Base-by-base conservation (phyloP, 2,797 vertebrate genomes). In the Pteronotus mesoamericanus region DNA sequence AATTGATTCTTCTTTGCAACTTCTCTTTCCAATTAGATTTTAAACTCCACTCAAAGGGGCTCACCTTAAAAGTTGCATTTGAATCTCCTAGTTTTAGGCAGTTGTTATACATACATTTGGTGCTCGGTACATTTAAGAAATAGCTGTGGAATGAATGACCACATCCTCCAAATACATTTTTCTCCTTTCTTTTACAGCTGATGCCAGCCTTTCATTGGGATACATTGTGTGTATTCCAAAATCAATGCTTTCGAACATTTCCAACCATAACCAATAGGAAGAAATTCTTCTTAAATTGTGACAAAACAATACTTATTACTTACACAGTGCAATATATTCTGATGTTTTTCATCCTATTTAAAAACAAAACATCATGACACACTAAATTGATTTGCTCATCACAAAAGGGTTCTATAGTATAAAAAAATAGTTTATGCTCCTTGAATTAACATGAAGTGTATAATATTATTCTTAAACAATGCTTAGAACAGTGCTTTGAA, bases 51-150 rank as follows among this genome's bases (percentile, higher is more conserved):
- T 5, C 39, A 83, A 78, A 94, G 18, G 37, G 24, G 18, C 16
- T 61, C 44, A 64, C 9, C 15, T 77, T 88, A 86, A 66, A 71
- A 22, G 59, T 46, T 18, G 24, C 21, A 29, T 88, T 94, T 86
- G 22, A 46, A 80, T 89, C 66, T 69, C 72, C 46, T 78, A 74
- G 32, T 90, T 93, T 90, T 69, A 89, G 48, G 86, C 6, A 29
- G 26, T 71, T 68, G 11, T 53, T 90, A 89, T 8, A 14, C 18
- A 91, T 39, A 39, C 42, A 61, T 79, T 26, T 93, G 89, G 89
- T 91, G 29, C 18, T 82, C n/a, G 29, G 57, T 69, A 94, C 42
- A 92, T 77, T 82, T 61, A 95, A 92, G 82, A 95, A 84, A 90
- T 44, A 87, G 22, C n/a, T 78, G 34, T 55, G 46, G 48, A 89